Percentiles rank a stretch among this genome's conserved stretches.
Conservation (phyloP, 2,113 vertebrate genomes). For the Chiloscyllium plagiosum region DNA sequence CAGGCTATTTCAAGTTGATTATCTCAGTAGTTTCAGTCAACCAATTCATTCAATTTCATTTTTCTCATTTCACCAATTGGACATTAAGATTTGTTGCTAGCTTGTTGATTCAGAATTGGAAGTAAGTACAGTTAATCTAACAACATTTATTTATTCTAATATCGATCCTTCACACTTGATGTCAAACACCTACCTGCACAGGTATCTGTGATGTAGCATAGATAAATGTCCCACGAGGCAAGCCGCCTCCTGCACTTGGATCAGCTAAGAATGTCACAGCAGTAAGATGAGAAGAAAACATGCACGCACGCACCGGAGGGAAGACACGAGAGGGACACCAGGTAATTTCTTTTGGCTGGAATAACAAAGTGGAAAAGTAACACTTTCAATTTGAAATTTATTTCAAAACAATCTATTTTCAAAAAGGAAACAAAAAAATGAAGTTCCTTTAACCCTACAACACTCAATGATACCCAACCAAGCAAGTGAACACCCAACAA, state of each 20-base stretch:
- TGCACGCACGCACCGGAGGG: slow-evolving; percentile 91
- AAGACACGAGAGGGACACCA: slow-evolving; percentile 92
- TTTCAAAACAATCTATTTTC: background rate
- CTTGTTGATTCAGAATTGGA: background rate
- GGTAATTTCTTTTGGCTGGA: slow-evolving; percentile 87
- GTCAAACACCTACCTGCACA: slow-evolving; percentile 68
- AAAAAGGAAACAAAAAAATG: background rate
- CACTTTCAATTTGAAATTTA: background rate
- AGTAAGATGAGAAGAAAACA: slow-evolving; percentile 90
- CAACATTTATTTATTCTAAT: background rate
- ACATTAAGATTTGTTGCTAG: background rate
- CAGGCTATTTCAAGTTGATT: background rate
- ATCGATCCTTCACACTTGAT: background rate
- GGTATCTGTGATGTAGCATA: slow-evolving; percentile 89
- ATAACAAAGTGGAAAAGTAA: slow-evolving; percentile 35
- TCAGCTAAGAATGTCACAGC: slow-evolving; percentile 94
- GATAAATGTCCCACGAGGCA: slow-evolving; percentile 91
- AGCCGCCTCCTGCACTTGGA: slow-evolving; percentile 88
- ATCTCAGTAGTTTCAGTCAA: background rate
- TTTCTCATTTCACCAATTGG: background rate
- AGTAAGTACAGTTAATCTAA: too few relatives aligned
- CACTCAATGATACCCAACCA: background rate
- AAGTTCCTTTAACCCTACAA: background rate
- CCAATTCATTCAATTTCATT: background rate
- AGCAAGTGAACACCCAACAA: background rate